Evolutionary conservation across 2,797 vertebrate species (phyloP).

Genomic region (Ispidina picta): DNA sequence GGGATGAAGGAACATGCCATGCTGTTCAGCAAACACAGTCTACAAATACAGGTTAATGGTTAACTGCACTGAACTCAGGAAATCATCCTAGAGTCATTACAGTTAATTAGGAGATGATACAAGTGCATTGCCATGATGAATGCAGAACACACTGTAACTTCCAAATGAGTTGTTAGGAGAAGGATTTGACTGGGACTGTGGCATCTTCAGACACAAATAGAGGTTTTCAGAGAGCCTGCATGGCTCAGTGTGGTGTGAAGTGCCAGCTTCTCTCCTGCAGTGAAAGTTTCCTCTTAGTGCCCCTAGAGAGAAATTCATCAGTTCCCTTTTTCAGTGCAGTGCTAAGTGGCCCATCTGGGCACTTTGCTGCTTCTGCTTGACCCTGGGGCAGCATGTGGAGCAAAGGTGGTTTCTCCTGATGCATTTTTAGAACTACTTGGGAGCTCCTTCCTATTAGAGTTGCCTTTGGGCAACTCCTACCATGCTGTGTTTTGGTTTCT

Average conservation of each 20-base stretch:
- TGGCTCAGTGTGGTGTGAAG: neutral
- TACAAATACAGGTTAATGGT: slow-evolving; percentile 49
- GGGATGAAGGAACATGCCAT: neutral
- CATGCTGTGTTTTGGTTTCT: neutral
- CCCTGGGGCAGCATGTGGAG: fast-evolving
- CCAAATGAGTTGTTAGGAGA: neutral
- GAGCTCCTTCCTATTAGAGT: neutral
- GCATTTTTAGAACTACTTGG: neutral
- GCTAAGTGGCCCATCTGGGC: neutral
- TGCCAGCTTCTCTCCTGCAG: neutral
- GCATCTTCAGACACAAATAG: neutral
- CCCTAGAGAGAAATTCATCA: neutral
- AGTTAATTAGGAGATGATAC: neutral
- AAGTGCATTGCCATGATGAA: neutral
- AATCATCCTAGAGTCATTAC: slow-evolving; percentile 6
- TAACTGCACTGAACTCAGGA: slow-evolving; percentile 24
- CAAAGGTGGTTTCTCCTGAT: neutral
- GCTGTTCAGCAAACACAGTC: slow-evolving; percentile 28
- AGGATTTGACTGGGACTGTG: neutral
- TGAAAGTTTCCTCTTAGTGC: neutral
- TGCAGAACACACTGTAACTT: neutral
- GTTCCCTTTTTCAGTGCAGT: neutral
- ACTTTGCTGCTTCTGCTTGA: neutral
- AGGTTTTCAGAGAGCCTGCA: fast-evolving
- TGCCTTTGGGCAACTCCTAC: neutral